Base-by-base conservation (phyloP, 2,888 invertebrate species). In the Eilema griseolum region DNA sequence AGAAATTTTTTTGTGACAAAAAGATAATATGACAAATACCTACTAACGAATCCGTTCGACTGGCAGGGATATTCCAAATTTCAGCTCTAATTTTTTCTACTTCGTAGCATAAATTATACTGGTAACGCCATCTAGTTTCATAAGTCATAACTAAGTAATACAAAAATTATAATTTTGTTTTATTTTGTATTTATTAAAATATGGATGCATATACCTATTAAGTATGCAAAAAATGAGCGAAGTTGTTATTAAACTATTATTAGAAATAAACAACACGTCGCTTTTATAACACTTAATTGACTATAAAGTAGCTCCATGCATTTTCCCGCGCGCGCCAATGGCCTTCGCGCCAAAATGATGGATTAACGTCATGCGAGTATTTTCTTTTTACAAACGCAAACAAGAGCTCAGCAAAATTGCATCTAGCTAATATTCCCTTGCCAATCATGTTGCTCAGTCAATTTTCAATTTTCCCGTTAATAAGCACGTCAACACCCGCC, bases 381-480 rank as follows among this genome's bases (percentile, higher is more conserved):
- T 89, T 88, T 87, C 87, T 89, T 85, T 90, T 89, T 88, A 86
- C 89, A 91, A 92, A 90, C 85, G 88, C 89, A 90, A 92, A 92
- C 91, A 90, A 86, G 83, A 85, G 83, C 85, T 81, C 78, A 80
- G 83, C 85, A 89, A 92, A 89, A 92, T 90, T 92, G 93, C 93
- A 93, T 89, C 90, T 85, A 89, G 93, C 92, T 93, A 93, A 94
- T 94, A 93, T 93, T 93, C 91, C 91, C 92, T 91, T 94, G 94
- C 95, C 95, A 95, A 95, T 95, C 95, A 95, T 90, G 90, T 87
- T 87, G 85, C 87, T 89, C 89, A 93, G 92, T 94, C 92, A 94
- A 93, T 95, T 95, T 95, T 93, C 94, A 94, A 94, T 94, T 94
- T 94, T 89, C 92, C 88, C 91, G 86, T 90, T 95, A 95, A 95